Base-by-base conservation (phyloP, 2,113 vertebrate species). In the Redunca redunca region DNA sequence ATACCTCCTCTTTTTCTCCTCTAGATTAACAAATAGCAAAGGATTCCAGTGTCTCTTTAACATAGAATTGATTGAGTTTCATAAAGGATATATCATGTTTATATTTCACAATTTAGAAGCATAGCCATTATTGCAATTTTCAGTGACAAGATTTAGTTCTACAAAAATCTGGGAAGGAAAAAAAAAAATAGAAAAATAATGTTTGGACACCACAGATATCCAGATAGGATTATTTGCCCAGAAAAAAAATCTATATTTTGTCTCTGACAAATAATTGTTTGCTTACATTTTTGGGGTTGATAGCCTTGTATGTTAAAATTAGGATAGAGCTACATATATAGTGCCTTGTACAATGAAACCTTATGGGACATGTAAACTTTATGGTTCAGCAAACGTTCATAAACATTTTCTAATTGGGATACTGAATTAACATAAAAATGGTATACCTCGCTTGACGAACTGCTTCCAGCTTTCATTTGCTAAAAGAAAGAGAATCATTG, bases 391-490 rank as follows among this genome's bases (percentile, higher is more conserved):
- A 60, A 50, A 21, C 46, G 74, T 92, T 62, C 52, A 43, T 50
- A 90, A 77, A 62, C 19, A 4, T 74, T 48, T 80, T 57, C 17
- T 48, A 64, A 84, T 28, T 86, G 4, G 21, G 40, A 30, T 15
- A 80, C 6, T 82, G 3, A 86, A 50, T 48, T 84, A 86, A 77
- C 15, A 89, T 80, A 4, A 82, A 85, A 77, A 78, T 60, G 0
- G 52, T 60, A 97, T 98, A 97, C 96, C 97, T 98, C 97, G 28
- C 91, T 98, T 62, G 97, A 93, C 48, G 96, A 97, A 50, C 85
- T 97, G 82, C 12, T 95, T 48, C 43, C 86, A 55, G 60, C 7
- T n/a, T 55, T 30, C 4, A 0, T 67, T 93, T 95, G 93, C 91
- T 95, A 87, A 95, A 12, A 53, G 13, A 87, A 77, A 81, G 64